A percentile compares a stretch with the other conserved stretches of the same genome.
These are phyloP conservation scores for Hafferia zeledoni DNA, from an alignment of 2,797 vertebrate genomes.

Conservation along the genomic window DNA sequence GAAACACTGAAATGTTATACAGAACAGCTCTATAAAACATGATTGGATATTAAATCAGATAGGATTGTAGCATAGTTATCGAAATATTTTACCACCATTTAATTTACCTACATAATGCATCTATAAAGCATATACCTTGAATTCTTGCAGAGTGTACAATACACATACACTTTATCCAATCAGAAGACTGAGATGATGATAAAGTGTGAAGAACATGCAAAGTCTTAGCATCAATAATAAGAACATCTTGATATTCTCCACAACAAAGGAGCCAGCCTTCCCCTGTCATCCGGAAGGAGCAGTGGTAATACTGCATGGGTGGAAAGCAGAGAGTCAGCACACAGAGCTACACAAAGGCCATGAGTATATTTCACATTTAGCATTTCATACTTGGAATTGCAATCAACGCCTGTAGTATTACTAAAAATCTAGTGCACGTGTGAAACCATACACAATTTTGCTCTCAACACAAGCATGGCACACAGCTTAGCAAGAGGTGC, in stretches of 20 bases:
- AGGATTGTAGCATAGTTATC: background rate
- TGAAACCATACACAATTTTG: background rate
- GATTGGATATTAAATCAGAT: background rate
- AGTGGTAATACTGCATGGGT: slow-evolving; percentile 79
- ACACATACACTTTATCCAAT: slow-evolving; percentile 82
- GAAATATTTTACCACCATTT: background rate
- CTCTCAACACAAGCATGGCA: background rate
- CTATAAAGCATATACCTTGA: slow-evolving; percentile 72
- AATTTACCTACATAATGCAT: background rate
- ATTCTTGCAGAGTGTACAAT: slow-evolving; percentile 78
- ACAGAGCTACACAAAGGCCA: background rate
- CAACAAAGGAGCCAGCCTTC: slow-evolving; percentile 84
- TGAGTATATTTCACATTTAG: background rate
- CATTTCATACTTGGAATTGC: background rate
- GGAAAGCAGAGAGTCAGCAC: slow-evolving; percentile 22
- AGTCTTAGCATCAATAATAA: slow-evolving; percentile 79
- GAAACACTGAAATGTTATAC: background rate
- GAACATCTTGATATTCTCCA: slow-evolving; percentile 80
- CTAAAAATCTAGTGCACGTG: background rate
- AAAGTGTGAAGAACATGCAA: slow-evolving; percentile 75
- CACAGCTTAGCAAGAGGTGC: background rate
- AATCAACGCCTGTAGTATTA: background rate
- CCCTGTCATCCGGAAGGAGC: slow-evolving; percentile 80
- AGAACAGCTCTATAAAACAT: background rate
- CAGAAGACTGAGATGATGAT: slow-evolving; percentile 70